Conservation (phyloP, 2,797 vertebrate genomes). For the Alexandromys oeconomus region DNA sequence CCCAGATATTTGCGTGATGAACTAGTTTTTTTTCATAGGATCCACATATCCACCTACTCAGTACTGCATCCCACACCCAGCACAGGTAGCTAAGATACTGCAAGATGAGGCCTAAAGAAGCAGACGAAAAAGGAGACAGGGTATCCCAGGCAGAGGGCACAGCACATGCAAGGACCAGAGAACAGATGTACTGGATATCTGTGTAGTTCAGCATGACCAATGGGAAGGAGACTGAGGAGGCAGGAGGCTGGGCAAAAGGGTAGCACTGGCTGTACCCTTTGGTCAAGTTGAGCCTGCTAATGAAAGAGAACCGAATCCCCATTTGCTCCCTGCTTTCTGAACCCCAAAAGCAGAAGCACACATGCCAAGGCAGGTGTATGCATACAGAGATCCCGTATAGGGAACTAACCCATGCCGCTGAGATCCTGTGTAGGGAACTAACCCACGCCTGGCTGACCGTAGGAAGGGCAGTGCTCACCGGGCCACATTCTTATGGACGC, state of each 20-base stretch:
- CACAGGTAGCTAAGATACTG: rapidly evolving
- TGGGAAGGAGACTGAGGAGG: no score
- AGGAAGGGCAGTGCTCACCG: slow-evolving; percentile 88
- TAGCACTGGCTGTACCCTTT: not conserved
- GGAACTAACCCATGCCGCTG: not conserved
- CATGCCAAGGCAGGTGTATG: no score
- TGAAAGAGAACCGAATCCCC: not conserved
- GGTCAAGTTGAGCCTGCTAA: not conserved
- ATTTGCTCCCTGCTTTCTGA: rapidly evolving
- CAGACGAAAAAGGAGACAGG: not conserved
- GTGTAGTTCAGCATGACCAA: no score
- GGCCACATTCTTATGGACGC: slow-evolving; percentile 91
- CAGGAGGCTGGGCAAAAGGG: not conserved
- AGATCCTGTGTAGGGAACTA: rapidly evolving
- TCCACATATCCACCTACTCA: not conserved
- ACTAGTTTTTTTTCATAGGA: not conserved
- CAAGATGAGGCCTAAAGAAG: not conserved
- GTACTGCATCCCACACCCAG: not conserved
- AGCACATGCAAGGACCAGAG: not conserved
- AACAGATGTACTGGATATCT: rapidly evolving
- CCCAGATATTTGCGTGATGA: no score
- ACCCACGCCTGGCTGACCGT: rapidly evolving
- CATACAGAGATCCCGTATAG: not conserved
- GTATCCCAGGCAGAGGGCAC: rapidly evolving
- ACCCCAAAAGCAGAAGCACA: not conserved